Percentiles rank a stretch among this genome's conserved stretches.
phyloP scores from a whole-genome alignment of 2,113 vertebrate species.

The Cyanoramphus novaezelandiae region DNA sequence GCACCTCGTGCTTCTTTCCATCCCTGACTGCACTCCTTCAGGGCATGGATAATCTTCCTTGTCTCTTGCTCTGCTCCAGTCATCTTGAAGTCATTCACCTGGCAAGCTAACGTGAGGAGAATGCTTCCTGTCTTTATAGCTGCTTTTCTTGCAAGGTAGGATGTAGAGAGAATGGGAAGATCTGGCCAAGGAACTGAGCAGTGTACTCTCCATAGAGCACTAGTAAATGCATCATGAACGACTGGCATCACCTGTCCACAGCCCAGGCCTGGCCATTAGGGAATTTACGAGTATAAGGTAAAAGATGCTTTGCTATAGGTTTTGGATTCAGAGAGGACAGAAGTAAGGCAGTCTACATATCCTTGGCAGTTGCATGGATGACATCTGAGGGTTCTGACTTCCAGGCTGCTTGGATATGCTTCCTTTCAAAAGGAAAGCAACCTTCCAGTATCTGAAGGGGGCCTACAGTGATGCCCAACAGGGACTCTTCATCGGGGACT shows the following conservation, averaged over 20 bases:
- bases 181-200: neutral
- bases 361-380: neutral
- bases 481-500: neutral
- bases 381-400: neutral
- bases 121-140: neutral
- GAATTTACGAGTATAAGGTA: neutral
- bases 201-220: accelerated
- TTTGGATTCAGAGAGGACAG: neutral
- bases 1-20: neutral
- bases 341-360: neutral
- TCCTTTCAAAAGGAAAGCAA: neutral
- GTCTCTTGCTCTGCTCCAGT: neutral
- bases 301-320: neutral
- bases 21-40: neutral
- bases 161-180: neutral
- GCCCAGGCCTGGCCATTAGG: neutral
- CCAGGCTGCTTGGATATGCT: neutral
- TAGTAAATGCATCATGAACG: neutral
- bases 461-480: neutral
- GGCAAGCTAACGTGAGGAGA: neutral
- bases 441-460: neutral
- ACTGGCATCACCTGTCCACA: neutral
- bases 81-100: neutral
- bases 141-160: neutral
- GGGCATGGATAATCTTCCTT: neutral